phyloP scores from a whole-genome alignment of 2,797 vertebrate species.

The Mormyrus proboscirostris region DNA sequence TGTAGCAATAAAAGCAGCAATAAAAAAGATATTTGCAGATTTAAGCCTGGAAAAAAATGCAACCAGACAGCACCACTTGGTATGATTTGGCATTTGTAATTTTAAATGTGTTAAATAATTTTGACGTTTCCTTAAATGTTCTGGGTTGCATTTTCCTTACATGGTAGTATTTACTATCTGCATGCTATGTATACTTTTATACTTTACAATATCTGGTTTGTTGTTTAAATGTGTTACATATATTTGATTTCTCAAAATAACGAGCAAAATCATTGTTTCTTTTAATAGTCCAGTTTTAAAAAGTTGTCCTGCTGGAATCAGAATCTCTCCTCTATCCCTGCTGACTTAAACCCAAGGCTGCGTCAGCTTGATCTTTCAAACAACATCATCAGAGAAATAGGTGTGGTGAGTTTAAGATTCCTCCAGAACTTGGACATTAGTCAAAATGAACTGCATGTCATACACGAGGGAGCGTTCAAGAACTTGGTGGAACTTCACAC shows the following conservation, averaged over 20 bases:
- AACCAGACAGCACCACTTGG: background rate
- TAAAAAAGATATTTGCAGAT: background rate
- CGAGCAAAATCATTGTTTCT: background rate
- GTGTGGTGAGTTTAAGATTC: constrained; percentile 46
- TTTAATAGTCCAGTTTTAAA: background rate
- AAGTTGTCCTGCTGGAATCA: constrained; percentile 56
- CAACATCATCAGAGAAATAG: constrained; percentile 69
- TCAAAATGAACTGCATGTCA: constrained; percentile 64
- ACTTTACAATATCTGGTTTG: background rate
- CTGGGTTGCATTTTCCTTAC: background rate
- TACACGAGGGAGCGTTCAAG: constrained; percentile 56
- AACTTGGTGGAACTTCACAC: constrained; percentile 53
- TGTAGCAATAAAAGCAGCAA: background rate
- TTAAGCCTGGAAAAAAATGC: background rate
- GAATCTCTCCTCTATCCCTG: constrained; percentile 58
- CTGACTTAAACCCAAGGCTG: constrained; percentile 50
- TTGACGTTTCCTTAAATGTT: background rate
- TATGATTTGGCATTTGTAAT: background rate
- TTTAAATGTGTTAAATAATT: background rate
- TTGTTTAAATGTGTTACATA: background rate
- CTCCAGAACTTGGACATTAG: constrained; percentile 62
- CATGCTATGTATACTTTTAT: background rate
- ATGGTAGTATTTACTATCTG: background rate
- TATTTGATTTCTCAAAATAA: background rate
- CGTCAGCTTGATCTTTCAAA: constrained; percentile 66